Evolutionary conservation across 2,797 vertebrate species (phyloP).

Genomic region (Sternarchorhynchus goeldii): DNA sequence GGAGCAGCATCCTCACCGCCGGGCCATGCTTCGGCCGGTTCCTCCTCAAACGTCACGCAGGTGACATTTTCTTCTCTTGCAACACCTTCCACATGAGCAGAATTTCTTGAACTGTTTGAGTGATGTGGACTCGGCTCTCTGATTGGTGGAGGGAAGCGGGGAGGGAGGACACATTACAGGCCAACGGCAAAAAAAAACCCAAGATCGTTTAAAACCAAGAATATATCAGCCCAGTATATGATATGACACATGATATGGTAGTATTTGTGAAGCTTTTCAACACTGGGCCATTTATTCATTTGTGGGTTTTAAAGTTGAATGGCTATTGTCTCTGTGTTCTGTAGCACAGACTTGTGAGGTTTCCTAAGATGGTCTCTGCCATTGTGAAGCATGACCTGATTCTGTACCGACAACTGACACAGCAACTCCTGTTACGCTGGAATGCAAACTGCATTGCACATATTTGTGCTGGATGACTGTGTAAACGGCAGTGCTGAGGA

Average conservation of each 20-base stretch:
- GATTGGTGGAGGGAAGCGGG: background rate
- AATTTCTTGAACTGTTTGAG: background rate
- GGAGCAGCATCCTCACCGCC: constrained; percentile 24
- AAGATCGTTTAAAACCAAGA: background rate
- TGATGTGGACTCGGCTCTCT: background rate
- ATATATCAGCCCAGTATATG: background rate
- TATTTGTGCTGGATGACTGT: constrained; percentile 14
- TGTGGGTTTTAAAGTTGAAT: background rate
- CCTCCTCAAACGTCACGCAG: constrained; percentile 22
- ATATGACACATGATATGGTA: background rate
- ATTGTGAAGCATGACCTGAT: background rate
- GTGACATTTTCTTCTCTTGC: constrained; percentile 21
- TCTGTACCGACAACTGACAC: constrained; percentile 36
- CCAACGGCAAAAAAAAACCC: background rate
- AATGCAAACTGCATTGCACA: constrained; percentile 11
- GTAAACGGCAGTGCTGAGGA: background rate
- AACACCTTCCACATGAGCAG: background rate
- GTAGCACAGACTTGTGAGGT: no score
- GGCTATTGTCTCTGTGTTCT: constrained; percentile 5
- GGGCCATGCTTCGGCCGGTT: constrained; percentile 22
- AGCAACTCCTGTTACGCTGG: constrained; percentile 15
- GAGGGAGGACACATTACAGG: background rate
- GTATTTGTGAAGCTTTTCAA: constrained; percentile 11
- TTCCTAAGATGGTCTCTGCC: background rate
- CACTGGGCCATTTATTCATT: background rate